phyloP scores from a whole-genome alignment of 2,797 vertebrate genomes.

The Gallinago stenura region DNA sequence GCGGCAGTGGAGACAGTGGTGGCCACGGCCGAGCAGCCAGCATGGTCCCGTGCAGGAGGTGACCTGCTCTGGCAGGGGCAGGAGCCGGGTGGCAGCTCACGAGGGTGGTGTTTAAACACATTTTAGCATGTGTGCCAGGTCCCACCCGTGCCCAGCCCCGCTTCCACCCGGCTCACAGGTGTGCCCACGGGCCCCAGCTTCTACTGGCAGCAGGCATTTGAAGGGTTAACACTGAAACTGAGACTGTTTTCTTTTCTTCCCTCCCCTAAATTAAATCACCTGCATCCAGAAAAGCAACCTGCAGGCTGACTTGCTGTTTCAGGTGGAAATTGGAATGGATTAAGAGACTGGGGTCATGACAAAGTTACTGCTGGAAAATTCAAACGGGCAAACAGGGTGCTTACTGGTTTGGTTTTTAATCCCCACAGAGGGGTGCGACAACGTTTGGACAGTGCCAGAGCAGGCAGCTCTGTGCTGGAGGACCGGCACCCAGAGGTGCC shows the following conservation, averaged over 20 bases:
- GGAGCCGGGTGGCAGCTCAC: background rate
- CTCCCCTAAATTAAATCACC: background rate
- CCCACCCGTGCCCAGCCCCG: accelerated
- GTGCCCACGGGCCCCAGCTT: background rate
- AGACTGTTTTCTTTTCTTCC: background rate
- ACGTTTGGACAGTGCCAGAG: background rate
- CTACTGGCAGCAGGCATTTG: background rate
- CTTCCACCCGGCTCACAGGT: background rate
- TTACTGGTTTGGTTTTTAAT: background rate
- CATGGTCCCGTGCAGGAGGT: accelerated
- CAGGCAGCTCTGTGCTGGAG: background rate
- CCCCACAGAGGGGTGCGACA: background rate
- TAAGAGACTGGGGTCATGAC: background rate
- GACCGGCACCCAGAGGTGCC: background rate
- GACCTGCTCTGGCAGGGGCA: accelerated
- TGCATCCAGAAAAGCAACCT: background rate
- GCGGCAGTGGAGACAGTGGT: accelerated
- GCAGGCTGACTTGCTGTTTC: background rate
- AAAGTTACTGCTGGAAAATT: background rate
- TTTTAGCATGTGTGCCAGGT: background rate
- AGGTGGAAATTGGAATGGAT: background rate
- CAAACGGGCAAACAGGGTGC: background rate
- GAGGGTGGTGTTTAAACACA: accelerated
- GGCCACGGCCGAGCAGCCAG: accelerated
- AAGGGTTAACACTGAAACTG: background rate